Base-by-base conservation (phyloP, 2,797 vertebrate genomes). In the Clarias fuscus region DNA sequence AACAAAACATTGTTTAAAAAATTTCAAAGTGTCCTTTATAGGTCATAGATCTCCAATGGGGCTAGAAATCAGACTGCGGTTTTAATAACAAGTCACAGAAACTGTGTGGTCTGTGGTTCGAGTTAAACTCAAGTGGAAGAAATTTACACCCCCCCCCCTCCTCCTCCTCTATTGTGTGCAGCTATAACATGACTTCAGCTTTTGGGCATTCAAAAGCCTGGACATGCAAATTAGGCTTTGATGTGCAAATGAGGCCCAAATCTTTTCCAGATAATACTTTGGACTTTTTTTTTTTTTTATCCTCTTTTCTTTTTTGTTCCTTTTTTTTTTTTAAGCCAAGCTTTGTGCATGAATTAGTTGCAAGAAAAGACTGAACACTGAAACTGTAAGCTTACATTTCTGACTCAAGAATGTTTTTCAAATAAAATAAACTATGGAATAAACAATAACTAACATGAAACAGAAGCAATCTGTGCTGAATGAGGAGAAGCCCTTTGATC, bases 231-330 rank as follows among this genome's bases (percentile, higher is more conserved):
- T 56, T 56, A 56, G 53, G 13, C 53, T 56, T 53, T 80, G 75
- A 84, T 84, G 20, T 73, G 73, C 8, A 64, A 87, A 87, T 71
- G 11, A 71, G 40, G 7, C 8, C 27, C 18, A n/a, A 48, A 83
- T 13, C 7, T 22, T 24, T 22, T 33, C n/a, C 64, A 67, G 48
- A 58, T 61, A 37, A 43, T 59, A n/a, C n/a, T n/a, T 85, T 68
- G 33, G 22, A 2, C 6, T 18, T 76, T 30, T 17, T 27, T 67
- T 68, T 68, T 68, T 8, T n/a, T 24, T 24, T 6, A 14, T 48
- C 11, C 3, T 56, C 13, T 56, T 56, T 56, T 56, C 53, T 14
- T 48, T 48, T 1, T 8, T 43, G n/a, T n/a, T n/a, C n/a, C n/a
- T n/a, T n/a, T n/a, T n/a, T n/a, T n/a, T n/a, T 48, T 59, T 73